Evolutionary conservation across 2,888 invertebrate genomes (phyloP), one percentile per base, ranked within the genome.

Genomic region (Bedellia somnulentella): DNA sequence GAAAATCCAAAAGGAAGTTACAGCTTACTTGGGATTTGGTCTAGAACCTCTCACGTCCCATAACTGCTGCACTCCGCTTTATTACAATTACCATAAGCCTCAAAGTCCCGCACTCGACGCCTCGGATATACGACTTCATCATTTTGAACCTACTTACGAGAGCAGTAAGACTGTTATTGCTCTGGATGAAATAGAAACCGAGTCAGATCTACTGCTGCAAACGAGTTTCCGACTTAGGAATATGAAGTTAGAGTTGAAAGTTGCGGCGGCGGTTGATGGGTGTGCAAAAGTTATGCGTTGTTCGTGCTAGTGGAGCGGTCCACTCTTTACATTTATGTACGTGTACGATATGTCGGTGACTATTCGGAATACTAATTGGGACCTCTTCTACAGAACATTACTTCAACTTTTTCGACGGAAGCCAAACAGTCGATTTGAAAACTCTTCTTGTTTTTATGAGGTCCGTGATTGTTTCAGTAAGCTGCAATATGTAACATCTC

Each of bases 1-100:
- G 73, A 77, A 77, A 76, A 77, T 77, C 76, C 77, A 75, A 76
- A 77, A 77, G 77, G 77, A 77, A 77, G 77, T 77, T 75, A 77
- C 75, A 76, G 77, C 77, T 77, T 77, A 77, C 66, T 70, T 57
- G 71, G 76, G 77, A 77, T 77, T 77, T 77, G 70, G 75, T 73
- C 75, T 73, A 73, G 75, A 75, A 71, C 73, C 75, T 75, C 75
- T 73, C 73, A 73, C 73, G 73, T 73, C 62, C 71, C 73, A 73
- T 75, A 75, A 75, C 73, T 73, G 73, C 70, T 70, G 75, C 73
- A 75, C 75, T 75, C 70, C 73, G 73, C 75, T 75, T 75, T 75
- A 75, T 75, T 75, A 75, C 75, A 75, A 75, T 75, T 75, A 75
- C 70, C 64, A 70, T 75, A 75, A 75, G 75, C 75, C 71, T 71